A percentile compares a stretch with the other conserved stretches of the same genome.
Evolutionary conservation across 2,797 vertebrate genomes (phyloP).

Genomic region (Erethizon dorsatum): DNA sequence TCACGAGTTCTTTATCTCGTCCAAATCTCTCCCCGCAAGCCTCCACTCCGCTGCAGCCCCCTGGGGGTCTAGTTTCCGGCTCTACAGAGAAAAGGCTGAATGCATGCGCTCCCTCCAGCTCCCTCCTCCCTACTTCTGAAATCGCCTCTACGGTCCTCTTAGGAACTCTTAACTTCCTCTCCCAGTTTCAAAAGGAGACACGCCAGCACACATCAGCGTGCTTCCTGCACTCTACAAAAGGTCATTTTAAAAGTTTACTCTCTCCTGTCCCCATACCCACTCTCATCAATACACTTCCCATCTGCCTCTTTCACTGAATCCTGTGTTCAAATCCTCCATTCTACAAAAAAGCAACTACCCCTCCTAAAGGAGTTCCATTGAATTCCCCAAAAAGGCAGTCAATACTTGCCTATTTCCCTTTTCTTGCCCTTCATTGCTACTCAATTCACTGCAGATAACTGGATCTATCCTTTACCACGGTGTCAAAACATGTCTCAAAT

Average conservation of each 20-base stretch:
- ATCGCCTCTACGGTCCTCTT: background rate
- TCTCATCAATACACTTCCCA: background rate
- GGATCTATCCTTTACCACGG: background rate
- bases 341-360: background rate
- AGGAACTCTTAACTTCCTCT: background rate
- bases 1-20: background rate
- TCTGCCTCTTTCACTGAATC: background rate
- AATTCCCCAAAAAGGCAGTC: background rate
- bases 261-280: background rate
- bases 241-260: background rate
- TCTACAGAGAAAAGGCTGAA: background rate
- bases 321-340: background rate
- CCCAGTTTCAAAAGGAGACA: background rate
- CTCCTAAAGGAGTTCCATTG: background rate
- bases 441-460: background rate
- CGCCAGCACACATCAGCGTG: background rate
- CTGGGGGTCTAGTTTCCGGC: background rate
- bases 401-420: background rate
- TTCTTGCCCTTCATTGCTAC: background rate
- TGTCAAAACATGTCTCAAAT: background rate
- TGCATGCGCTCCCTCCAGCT: too few relatives aligned
- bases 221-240: background rate
- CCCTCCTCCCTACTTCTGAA: background rate
- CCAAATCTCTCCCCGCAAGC: background rate
- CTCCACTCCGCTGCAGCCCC: background rate